Base-by-base conservation (phyloP, 2,888 invertebrate species). In the Caenorhabditis wallacei region DNA sequence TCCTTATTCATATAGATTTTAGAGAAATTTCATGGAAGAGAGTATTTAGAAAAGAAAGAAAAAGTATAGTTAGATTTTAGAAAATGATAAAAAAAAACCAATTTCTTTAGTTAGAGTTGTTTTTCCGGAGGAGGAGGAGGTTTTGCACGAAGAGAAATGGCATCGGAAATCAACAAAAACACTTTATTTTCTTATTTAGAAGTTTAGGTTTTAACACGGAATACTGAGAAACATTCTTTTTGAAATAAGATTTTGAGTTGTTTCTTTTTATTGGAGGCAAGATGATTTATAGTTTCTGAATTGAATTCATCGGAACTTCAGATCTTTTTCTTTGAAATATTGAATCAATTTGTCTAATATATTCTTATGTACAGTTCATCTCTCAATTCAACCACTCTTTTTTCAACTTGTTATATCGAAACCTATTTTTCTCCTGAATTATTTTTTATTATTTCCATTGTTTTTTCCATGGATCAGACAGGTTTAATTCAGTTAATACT, bases 21-120 rank as follows among this genome's bases (percentile, higher is more conserved):
- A 7, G 35, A n/a, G 54, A n/a, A 18, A 13, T n/a, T n/a, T n/a
- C n/a, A n/a, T n/a, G n/a, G 51, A 35, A 30, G 4, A 20, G 61
- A 18, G 61, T 18, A n/a, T n/a, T n/a, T n/a, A 54, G 20, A 37
- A 54, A 18, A 16, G 37, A 10, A 20, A 4, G n/a, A 4, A 20
- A 64, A 53, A n/a, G 51, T 66, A 51, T 53, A 35, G 53, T 53
- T 63, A 70, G 61, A 78, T 70, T 54, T 69, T 37, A 30, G 51
- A n/a, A 16, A 53, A 13, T 78, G 78, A 76, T 75, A 75, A 75
- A 75, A 75, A n/a, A 48, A 75, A 57, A 61, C 56, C 74, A 75
- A 75, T 76, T 76, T 69, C 57, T 68, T 22, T 20, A 40, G 26
- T 46, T 51, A 35, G 59, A 37, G 68, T 76, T 76, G 61, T 76